Evolutionary conservation across 2,113 vertebrate genomes (phyloP), one percentile per base, ranked within the genome.

Genomic region (Rhea pennata): DNA sequence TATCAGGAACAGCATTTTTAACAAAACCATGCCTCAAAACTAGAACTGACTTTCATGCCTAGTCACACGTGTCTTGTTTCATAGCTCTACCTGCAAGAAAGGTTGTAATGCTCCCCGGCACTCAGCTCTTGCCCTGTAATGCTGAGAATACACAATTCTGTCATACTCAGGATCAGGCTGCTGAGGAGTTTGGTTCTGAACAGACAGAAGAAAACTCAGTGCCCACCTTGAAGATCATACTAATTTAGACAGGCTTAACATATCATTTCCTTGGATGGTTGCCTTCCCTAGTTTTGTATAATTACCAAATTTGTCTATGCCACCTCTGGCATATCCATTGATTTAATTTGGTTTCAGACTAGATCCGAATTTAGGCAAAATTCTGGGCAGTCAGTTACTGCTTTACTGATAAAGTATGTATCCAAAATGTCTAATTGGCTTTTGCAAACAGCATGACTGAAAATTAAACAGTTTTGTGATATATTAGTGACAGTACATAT

Each of bases 231-330:
- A 89, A 72, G 72, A 79, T 64, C 72, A 86, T 24, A 24, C 39
- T 81, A 53, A 90, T 92, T 84, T 58, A 84, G 73, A 93, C 22
- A 75, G 61, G 48, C 61, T 92, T 94, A 93, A 66, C 92, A 65
- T 54, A 56, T 42, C 50, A 23, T 84, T 93, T 94, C 79, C 86
- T 78, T 90, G 61, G 80, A 81, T 78, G 79, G 61, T 46, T 66
- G 69, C 76, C 83, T 88, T 86, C n/a, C 6, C 48, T 88, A 8
- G n/a, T 64, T 96, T 87, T 92, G 56, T 69, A 88, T 95, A 92
- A 94, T 87, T 92, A 70, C 39, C 66, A 78, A 78, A 91, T 92
- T 88, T 78, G 24, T 75, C 72, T 88, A 56, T 24, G 21, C 20
- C 39, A 81, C 72, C 51, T 94, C 61, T 78, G 27, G 24, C 8